phyloP scores from a whole-genome alignment of 2,888 invertebrate species.

The Trachelus troglodyta region DNA sequence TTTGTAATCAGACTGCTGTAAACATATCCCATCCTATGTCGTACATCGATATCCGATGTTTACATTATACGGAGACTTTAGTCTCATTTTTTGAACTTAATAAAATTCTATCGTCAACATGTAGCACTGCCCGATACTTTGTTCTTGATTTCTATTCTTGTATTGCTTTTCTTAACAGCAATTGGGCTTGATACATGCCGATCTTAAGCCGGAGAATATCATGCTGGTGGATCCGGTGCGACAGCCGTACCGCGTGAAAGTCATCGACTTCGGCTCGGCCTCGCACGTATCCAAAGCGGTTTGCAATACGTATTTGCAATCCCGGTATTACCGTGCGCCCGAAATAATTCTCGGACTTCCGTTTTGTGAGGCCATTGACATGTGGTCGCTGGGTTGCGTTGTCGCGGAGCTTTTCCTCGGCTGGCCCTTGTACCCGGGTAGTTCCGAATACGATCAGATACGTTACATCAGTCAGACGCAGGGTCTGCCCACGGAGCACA shows the following conservation, averaged over 20 bases:
- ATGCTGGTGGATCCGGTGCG: slow-evolving; percentile 99
- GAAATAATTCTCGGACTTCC: slow-evolving; percentile 97
- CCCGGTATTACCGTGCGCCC: slow-evolving; percentile 97
- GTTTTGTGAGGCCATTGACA: slow-evolving; percentile 99
- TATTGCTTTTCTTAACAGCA: slow-evolving; percentile 73
- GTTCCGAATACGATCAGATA: slow-evolving; percentile 99
- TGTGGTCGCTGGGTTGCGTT: slow-evolving; percentile 99
- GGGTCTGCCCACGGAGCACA: slow-evolving; percentile 96
- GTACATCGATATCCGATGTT: not conserved
- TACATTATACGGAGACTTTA: not conserved
- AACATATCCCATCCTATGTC: not conserved
- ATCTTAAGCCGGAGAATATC: slow-evolving; percentile 99
- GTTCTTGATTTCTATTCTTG: slow-evolving; percentile 15
- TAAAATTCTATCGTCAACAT: not conserved
- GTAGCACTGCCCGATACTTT: not conserved
- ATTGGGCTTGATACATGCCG: slow-evolving; percentile 99
- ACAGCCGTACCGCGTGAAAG: slow-evolving; percentile 98
- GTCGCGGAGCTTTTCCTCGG: slow-evolving; percentile 99
- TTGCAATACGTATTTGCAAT: slow-evolving; percentile 99
- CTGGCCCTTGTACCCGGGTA: slow-evolving; percentile 99
- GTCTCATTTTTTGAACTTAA: not conserved
- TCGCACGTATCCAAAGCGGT: slow-evolving; percentile 99
- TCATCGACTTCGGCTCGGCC: slow-evolving; percentile 99
- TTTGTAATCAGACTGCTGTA: not conserved
- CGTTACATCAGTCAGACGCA: slow-evolving; percentile 97